Evolutionary conservation across 2,888 invertebrate species (phyloP), one percentile per base, ranked within the genome.

Genomic region (Mystacides longicornis): DNA sequence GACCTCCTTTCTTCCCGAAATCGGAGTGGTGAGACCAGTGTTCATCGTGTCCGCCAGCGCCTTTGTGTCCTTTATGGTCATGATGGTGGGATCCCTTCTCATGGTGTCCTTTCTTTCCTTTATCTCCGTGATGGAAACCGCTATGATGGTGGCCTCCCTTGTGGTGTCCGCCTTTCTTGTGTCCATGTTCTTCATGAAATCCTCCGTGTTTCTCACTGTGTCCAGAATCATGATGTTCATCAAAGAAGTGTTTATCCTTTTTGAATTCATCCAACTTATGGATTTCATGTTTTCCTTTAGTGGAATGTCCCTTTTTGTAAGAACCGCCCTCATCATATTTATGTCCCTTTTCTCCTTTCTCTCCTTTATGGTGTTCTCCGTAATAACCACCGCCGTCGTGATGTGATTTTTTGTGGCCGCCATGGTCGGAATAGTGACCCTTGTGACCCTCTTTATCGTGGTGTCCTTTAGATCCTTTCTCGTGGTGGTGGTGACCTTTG

Each of bases 261-360:
- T 89, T 88, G 71, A 82, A 89, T 71, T 91, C 91, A 69, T 92
- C 89, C 58, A 87, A 71, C 67, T 92, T 91, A 71, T 92, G 89
- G 5, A 90, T 80, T 68, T 89, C 86, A 67, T 92, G 91, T 63
- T 89, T 87, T 55, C 92, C 90, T 69, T 91, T 88, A 63, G 89
- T 91, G 60, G 85, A 86, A 71, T 91, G 90, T 0, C 91, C 91
- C 67, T 91, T 91, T 60, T 87, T 87, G 69, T 86, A 90, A 63
- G 83, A 81, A 9, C 89, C 89, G 59, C 82, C 81, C 64, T 83
- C 83, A 62, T 76, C 81, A 65, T 80, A 82, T 64, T 81, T 81
- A 65, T 82, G 82, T 0, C 82, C 83, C 62, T 83, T 83, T 63
- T 82, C 82, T 7, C 83, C 84, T 62, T 85, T 83, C 62, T 83